These are phyloP conservation scores for Lepidurus couesii DNA, from an alignment of 1,140 invertebrate species.

Conservation along the genomic window DNA sequence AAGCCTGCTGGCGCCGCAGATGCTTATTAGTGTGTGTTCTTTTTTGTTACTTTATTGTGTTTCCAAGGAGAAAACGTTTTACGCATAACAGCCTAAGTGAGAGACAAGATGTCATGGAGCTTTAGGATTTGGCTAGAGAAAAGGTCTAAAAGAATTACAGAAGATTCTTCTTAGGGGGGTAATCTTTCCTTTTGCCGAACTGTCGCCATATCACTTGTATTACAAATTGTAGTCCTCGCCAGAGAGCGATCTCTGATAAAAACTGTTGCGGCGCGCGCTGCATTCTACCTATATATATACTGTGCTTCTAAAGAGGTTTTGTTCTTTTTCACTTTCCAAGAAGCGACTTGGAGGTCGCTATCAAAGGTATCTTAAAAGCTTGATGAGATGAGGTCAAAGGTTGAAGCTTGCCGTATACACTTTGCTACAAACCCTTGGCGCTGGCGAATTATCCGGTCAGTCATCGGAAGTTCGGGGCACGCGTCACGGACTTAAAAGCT, in stretches of 20 bases:
- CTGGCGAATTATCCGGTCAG: constrained; percentile 2
- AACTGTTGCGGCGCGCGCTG: not conserved
- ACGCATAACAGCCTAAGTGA: too few relatives aligned
- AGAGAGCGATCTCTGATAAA: not conserved
- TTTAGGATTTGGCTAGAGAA: too few relatives aligned
- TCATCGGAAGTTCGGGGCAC: constrained; percentile 6
- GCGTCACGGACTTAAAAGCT: not conserved
- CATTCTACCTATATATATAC: not conserved
- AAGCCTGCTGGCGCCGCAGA: constrained; percentile 15
- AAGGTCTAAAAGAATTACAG: too few relatives aligned
- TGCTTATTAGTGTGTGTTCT: not conserved
- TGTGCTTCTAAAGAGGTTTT: not conserved
- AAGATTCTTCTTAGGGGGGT: too few relatives aligned
- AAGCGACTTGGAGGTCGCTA: not conserved
- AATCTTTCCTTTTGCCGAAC: not conserved
- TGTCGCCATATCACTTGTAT: constrained; percentile 10
- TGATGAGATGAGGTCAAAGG: constrained; percentile 21
- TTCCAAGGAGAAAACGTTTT: too few relatives aligned
- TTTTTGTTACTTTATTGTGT: not conserved
- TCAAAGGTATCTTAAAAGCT: constrained; percentile 11
- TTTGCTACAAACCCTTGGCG: not conserved
- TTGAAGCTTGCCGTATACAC: not conserved
- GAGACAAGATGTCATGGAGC: too few relatives aligned
- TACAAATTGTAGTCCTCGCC: not conserved
- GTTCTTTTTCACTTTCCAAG: not conserved